Percentiles rank a stretch among this genome's conserved stretches.
phyloP scores from a whole-genome alignment of 2,113 vertebrate species.

The Scatophagus argus region DNA sequence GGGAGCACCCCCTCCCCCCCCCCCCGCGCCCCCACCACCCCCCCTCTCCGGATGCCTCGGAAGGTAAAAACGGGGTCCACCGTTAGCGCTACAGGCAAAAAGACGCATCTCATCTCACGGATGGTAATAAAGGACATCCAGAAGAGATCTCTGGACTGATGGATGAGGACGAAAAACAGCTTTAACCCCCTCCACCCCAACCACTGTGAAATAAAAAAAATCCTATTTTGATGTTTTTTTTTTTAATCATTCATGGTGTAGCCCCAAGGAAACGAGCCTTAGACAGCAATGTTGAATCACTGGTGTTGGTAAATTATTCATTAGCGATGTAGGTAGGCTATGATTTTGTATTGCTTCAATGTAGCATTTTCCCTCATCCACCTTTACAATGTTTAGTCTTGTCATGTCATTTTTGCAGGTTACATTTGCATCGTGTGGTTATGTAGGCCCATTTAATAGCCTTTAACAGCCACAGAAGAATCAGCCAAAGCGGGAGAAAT shows the following conservation, averaged over 20 bases:
- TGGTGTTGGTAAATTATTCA: slow-evolving; percentile 76
- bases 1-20: slow-evolving; percentile 62
- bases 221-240: slow-evolving; percentile 53
- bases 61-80: slow-evolving; percentile 68
- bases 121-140: slow-evolving; percentile 58
- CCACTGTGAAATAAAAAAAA: slow-evolving; percentile 64
- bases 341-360: slow-evolving; percentile 67
- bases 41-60: slow-evolving; percentile 73
- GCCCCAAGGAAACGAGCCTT: slow-evolving; percentile 70
- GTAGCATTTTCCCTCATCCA: slow-evolving; percentile 58
- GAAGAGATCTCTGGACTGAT: slow-evolving; percentile 41
- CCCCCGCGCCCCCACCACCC: too few species aligned
- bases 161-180: slow-evolving; percentile 60
- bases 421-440: slow-evolving; percentile 37
- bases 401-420: slow-evolving; percentile 46
- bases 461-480: slow-evolving; percentile 39
- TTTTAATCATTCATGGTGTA: slow-evolving; percentile 67
- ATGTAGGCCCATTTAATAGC: slow-evolving; percentile 53
- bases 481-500: slow-evolving; percentile 28
- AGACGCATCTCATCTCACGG: slow-evolving; percentile 40
- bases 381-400: slow-evolving; percentile 39
- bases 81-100: slow-evolving; percentile 57
- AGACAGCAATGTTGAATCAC: slow-evolving; percentile 76
- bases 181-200: slow-evolving; percentile 51
- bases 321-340: slow-evolving; percentile 59